phyloP scores from a whole-genome alignment of 2,113 vertebrate genomes.

The Sinocyclocheilus anophthalmus region DNA sequence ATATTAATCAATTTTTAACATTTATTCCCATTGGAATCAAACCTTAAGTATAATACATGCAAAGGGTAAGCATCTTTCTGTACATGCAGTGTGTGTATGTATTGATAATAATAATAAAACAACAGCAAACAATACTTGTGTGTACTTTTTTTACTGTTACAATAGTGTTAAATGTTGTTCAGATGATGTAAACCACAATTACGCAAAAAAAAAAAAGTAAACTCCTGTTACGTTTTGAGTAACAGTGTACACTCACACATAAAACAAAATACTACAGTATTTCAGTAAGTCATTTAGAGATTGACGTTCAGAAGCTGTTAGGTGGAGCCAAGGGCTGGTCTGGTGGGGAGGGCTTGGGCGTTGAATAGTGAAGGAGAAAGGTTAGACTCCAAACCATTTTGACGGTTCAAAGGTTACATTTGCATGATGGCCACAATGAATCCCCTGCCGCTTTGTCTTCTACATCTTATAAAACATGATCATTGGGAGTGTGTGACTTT shows the following conservation, averaged over 20 bases:
- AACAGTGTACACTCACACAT: too few relatives aligned
- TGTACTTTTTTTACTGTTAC: neutral
- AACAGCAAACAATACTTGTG: neutral
- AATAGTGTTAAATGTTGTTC: neutral
- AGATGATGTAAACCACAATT: neutral
- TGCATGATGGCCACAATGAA: neutral
- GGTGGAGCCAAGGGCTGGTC: neutral
- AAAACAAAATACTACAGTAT: too few relatives aligned
- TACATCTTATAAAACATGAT: constrained; percentile 12
- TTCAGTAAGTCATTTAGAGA: too few relatives aligned
- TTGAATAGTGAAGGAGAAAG: neutral
- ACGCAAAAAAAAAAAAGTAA: neutral
- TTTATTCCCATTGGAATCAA: too few relatives aligned
- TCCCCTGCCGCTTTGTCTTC: neutral
- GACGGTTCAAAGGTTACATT: constrained; percentile 32
- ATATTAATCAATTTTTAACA: too few relatives aligned
- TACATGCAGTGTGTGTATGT: neutral
- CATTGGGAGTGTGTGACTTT: neutral
- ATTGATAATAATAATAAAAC: neutral
- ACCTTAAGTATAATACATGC: neutral
- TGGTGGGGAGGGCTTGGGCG: neutral
- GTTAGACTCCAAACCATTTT: constrained; percentile 6
- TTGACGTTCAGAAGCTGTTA: neutral
- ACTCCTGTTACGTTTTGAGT: neutral
- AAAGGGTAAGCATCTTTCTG: neutral